These are phyloP conservation scores for Heliconius hewitsoni DNA, from an alignment of 1,140 invertebrate species.

Conservation along the genomic window DNA sequence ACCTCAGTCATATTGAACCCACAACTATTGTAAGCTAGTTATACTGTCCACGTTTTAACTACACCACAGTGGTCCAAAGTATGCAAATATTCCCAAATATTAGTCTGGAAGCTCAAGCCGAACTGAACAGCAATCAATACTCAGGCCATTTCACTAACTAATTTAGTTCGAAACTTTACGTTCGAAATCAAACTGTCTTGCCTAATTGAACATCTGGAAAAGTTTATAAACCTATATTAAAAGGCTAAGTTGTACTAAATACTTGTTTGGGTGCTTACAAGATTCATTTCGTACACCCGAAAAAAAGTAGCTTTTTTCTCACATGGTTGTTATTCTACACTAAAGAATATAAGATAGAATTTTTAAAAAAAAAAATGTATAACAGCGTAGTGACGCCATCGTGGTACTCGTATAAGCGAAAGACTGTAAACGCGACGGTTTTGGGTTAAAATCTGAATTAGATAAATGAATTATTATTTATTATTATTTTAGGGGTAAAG, in stretches of 20 bases:
- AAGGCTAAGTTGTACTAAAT: not conserved
- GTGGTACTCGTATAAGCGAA: too few species aligned
- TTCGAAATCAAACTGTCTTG: constrained; percentile 5
- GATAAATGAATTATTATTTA: too few species aligned
- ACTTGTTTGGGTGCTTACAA: not conserved
- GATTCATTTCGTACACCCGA: not conserved
- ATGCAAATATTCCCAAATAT: constrained; percentile 4
- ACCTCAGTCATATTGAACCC: too few species aligned
- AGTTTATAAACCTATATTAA: not conserved
- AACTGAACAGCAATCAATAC: constrained; percentile 9
- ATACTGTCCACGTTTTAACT: not conserved
- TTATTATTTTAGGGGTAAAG: too few species aligned
- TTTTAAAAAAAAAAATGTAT: too few species aligned
- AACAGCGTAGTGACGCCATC: too few species aligned
- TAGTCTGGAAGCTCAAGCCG: constrained; percentile 2
- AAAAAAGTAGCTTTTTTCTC: too few species aligned
- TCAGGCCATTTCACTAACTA: constrained; percentile 24
- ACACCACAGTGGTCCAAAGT: not conserved
- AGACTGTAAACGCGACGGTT: not conserved
- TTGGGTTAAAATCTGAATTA: not conserved
- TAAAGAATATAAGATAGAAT: not conserved
- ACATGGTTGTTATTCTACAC: not conserved
- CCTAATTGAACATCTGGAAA: constrained; percentile 8
- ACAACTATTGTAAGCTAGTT: too few species aligned
- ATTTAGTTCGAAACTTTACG: constrained; percentile 17